Evolutionary conservation across 2,797 vertebrate genomes (phyloP).

Genomic region (Petrocephalus schoutedeni): DNA sequence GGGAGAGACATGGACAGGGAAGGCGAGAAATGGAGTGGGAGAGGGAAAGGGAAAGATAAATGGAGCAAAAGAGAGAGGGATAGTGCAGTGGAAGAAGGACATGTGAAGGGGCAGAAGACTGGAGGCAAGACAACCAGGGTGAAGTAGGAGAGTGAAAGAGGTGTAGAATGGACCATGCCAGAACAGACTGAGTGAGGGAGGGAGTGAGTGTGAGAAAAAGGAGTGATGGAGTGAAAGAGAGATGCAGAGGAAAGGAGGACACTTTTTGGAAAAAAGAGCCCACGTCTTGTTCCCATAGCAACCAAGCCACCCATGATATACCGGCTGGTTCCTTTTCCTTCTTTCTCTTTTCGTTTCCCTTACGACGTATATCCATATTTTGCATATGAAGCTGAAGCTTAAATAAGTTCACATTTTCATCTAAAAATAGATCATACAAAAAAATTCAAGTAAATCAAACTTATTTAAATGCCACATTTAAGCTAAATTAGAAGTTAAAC

Average conservation of each 20-base stretch:
- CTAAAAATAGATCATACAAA: background rate
- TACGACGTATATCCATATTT: slow-evolving; percentile 40
- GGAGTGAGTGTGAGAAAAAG: slow-evolving; percentile 36
- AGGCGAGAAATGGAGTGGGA: slow-evolving; percentile 33
- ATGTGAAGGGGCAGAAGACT: background rate
- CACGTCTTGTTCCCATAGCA: slow-evolving; percentile 79
- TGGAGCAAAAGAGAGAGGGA: slow-evolving; percentile 21
- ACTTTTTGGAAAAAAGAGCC: slow-evolving; percentile 68
- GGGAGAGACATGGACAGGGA: slow-evolving; percentile 29
- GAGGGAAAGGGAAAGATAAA: slow-evolving; percentile 38
- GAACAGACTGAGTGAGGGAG: slow-evolving; percentile 39
- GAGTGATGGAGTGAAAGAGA: slow-evolving; percentile 36
- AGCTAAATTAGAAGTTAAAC: background rate
- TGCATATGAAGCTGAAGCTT: slow-evolving; percentile 2
- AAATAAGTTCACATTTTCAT: background rate
- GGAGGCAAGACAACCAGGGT: slow-evolving; percentile 37
- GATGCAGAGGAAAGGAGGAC: slow-evolving; percentile 56
- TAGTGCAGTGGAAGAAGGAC: slow-evolving; percentile 20
- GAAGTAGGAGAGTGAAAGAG: slow-evolving; percentile 43
- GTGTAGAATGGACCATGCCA: slow-evolving; percentile 14
- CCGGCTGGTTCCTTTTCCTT: slow-evolving; percentile 62
- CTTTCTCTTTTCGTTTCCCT: slow-evolving; percentile 56
- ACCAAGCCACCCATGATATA: slow-evolving; percentile 73
- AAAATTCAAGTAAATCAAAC: background rate
- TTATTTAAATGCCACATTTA: background rate